Percentiles rank a stretch among this genome's conserved stretches.
Evolutionary conservation across 35 echinoderm and acorn worm genomes (phyloP).

Genomic region (Eucidaris tribuloides): DNA sequence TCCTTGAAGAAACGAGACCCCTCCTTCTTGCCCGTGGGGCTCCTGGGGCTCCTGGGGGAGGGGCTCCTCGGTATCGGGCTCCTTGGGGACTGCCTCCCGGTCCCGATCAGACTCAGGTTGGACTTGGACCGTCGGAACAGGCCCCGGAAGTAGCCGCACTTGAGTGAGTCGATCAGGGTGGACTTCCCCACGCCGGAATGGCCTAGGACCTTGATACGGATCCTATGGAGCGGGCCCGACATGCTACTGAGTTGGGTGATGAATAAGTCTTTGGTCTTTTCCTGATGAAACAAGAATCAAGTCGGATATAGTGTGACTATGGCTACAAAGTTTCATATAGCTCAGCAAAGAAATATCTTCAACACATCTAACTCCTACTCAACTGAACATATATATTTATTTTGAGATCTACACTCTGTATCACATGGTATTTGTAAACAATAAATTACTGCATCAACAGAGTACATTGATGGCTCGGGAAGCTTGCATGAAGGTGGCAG

Average conservation of each 20-base stretch:
- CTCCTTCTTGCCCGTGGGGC: conserved; percentile 31
- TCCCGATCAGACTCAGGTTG: conserved; percentile 73
- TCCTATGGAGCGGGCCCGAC: conserved; percentile 60
- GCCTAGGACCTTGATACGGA: conserved; percentile 81
- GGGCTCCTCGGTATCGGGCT: neutral
- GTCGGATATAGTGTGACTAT: no score
- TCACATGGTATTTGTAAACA: no score
- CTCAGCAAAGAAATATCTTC: no score
- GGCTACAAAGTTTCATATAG: no score
- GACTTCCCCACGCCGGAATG: conserved; percentile 93
- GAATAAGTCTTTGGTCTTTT: conserved; percentile 81
- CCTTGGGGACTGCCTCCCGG: neutral
- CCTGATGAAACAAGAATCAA: conserved; percentile 50
- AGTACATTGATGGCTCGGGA: no score
- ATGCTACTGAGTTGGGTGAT: conserved; percentile 69
- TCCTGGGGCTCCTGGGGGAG: neutral
- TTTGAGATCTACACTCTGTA: no score
- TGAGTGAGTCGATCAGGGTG: conserved; percentile 86
- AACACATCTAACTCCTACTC: no score
- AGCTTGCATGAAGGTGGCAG: no score
- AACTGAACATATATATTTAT: no score
- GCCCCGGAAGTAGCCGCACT: conserved; percentile 91
- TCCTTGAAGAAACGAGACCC: conserved; percentile 25
- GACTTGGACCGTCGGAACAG: conserved; percentile 79
- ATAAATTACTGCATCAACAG: no score